Percentiles rank a stretch among this genome's conserved stretches.
phyloP scores from a whole-genome alignment of 2,797 vertebrate genomes.

The Ceryle rudis region DNA sequence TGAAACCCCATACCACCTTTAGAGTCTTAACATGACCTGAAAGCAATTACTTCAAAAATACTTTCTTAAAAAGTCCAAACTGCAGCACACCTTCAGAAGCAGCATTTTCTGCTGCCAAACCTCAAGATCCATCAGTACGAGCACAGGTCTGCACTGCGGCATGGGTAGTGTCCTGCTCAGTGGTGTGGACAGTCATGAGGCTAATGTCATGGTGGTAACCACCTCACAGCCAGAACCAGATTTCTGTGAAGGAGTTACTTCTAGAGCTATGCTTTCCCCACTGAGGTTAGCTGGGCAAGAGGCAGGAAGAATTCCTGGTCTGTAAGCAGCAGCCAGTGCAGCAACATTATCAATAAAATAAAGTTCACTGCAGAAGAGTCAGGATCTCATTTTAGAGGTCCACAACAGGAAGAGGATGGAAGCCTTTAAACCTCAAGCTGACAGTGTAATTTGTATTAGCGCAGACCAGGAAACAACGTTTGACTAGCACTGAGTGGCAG shows the following conservation, averaged over 20 bases:
- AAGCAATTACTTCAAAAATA: neutral
- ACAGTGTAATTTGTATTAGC: neutral
- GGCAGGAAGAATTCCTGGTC: neutral
- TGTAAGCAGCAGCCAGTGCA: neutral
- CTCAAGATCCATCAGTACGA: neutral
- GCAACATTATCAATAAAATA: neutral
- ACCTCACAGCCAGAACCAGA: neutral
- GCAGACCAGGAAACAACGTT: neutral
- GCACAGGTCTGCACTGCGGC: neutral
- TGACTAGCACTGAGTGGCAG: neutral
- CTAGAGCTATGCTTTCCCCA: neutral
- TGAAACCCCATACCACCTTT: neutral
- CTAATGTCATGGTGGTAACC: fast-evolving
- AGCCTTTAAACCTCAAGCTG: neutral
- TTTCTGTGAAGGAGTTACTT: neutral
- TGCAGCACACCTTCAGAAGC: too few relatives aligned
- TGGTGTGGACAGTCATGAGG: fast-evolving
- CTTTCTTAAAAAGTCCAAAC: neutral
- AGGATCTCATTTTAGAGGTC: neutral
- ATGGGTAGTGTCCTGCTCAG: fast-evolving
- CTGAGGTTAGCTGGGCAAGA: neutral
- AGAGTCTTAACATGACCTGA: neutral
- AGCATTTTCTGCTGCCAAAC: neutral
- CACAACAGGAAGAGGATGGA: neutral
- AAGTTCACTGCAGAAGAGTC: neutral